Percentiles rank a stretch among this genome's conserved stretches.
Evolutionary conservation across 2,888 invertebrate genomes (phyloP).

Genomic region (Cataglyphis cursor): DNA sequence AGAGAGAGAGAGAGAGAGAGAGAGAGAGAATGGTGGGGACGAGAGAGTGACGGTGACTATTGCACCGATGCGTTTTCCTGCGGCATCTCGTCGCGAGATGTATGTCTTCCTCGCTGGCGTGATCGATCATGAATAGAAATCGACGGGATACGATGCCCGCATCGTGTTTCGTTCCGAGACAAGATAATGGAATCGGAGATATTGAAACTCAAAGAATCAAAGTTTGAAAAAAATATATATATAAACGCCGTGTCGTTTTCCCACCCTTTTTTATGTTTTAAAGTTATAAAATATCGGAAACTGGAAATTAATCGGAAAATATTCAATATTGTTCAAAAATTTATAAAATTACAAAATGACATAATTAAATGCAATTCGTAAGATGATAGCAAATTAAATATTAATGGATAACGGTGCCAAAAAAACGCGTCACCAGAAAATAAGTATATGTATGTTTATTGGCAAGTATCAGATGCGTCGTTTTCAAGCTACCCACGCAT

Average conservation of each 20-base stretch:
- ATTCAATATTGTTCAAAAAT: background rate
- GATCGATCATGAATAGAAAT: slow-evolving; percentile 58
- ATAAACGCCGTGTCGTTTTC: background rate
- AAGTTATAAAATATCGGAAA: background rate
- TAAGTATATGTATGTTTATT: slow-evolving; percentile 8
- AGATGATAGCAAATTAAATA: slow-evolving; percentile 17
- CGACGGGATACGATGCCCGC: slow-evolving; percentile 48
- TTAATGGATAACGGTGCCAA: slow-evolving; percentile 17
- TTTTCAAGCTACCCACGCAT: slow-evolving; percentile 19
- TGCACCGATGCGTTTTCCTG: slow-evolving; percentile 58
- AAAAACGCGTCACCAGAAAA: background rate
- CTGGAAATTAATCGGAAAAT: background rate
- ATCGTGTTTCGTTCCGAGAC: slow-evolving; percentile 44
- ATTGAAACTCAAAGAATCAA: slow-evolving; percentile 22
- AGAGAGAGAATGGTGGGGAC: slow-evolving; percentile 3
- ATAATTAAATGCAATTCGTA: background rate
- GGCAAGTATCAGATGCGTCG: slow-evolving; percentile 24
- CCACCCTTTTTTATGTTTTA: background rate
- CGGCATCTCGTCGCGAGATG: slow-evolving; percentile 55
- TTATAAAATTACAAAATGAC: background rate
- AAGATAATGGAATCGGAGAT: slow-evolving; percentile 50
- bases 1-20: slow-evolving; percentile 4
- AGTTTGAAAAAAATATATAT: background rate
- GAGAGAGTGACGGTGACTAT: slow-evolving; percentile 34
- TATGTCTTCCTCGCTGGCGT: slow-evolving; percentile 53